phyloP scores from a whole-genome alignment of 2,113 vertebrate genomes.

The Takifugu flavidus region DNA sequence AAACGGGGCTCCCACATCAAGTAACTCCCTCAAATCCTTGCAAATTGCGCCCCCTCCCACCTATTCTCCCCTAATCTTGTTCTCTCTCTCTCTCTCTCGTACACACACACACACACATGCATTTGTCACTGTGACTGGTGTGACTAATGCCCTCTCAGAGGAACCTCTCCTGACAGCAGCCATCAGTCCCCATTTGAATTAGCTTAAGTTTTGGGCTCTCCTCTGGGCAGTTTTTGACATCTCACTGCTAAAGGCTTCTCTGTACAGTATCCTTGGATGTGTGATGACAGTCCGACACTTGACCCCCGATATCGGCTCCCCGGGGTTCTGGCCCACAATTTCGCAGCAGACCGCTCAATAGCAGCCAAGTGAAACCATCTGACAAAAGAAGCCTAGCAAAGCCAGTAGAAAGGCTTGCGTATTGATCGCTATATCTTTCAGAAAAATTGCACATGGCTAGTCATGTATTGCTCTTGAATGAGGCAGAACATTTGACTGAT shows the following conservation, averaged over 20 bases:
- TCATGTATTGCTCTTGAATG: neutral
- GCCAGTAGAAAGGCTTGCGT: neutral
- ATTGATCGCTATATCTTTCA: slow-evolving; percentile 18
- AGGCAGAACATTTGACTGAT: slow-evolving; percentile 1
- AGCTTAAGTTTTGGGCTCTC: slow-evolving; percentile 3
- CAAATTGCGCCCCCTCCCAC: slow-evolving; percentile 33
- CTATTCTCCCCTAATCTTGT: slow-evolving; percentile 7
- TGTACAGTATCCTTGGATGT: slow-evolving; percentile 8
- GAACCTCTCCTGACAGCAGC: slow-evolving; percentile 16
- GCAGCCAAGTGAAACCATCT: neutral
- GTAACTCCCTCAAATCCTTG: slow-evolving; percentile 30
- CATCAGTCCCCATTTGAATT: slow-evolving; percentile 1
- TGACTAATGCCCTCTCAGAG: slow-evolving; percentile 1
- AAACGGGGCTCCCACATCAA: slow-evolving; percentile 37
- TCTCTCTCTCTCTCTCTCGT: slow-evolving; percentile 9
- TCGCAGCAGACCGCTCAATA: slow-evolving; percentile 29
- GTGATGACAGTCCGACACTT: slow-evolving; percentile 21
- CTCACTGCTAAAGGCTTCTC: slow-evolving; percentile 2
- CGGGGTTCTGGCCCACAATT: slow-evolving; percentile 9
- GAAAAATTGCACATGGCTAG: neutral
- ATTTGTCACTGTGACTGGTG: neutral
- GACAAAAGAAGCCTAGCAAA: slow-evolving; percentile 4
- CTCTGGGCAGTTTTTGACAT: neutral
- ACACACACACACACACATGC: slow-evolving; percentile 7
- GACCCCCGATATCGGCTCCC: slow-evolving; percentile 11